Conservation (phyloP, 2,797 vertebrate genomes). For the Saguinus oedipus region DNA sequence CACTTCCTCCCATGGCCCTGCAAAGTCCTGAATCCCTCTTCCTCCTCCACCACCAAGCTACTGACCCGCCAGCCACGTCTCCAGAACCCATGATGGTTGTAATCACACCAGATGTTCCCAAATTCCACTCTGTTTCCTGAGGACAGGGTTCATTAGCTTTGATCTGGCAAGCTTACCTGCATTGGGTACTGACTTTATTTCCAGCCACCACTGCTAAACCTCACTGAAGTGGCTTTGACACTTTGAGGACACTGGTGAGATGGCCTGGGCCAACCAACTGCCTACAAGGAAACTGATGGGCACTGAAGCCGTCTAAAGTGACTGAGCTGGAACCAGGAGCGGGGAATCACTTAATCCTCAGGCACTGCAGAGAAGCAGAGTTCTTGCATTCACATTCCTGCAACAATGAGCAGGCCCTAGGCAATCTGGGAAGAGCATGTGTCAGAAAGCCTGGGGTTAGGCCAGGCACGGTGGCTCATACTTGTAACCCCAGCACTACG, state of each 20-base stretch:
- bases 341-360: neutral
- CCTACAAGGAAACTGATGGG: neutral
- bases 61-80: neutral
- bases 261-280: neutral
- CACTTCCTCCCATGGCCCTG: neutral
- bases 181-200: neutral
- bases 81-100: neutral
- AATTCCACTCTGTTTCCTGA: fast-evolving
- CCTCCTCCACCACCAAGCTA: neutral
- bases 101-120: neutral
- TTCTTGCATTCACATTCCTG: neutral
- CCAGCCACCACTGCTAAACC: neutral
- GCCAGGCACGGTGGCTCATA: too few species aligned
- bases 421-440: neutral
- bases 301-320: neutral
- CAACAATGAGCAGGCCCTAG: neutral
- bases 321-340: neutral
- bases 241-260: constrained; percentile 36
- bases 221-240: constrained; percentile 17
- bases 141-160: neutral
- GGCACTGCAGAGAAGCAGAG: neutral
- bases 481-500: too few species aligned
- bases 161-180: neutral
- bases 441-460: neutral
- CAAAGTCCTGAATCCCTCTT: neutral